Base-by-base conservation (phyloP, 1,140 invertebrate genomes). In the Hycleus cichorii region DNA sequence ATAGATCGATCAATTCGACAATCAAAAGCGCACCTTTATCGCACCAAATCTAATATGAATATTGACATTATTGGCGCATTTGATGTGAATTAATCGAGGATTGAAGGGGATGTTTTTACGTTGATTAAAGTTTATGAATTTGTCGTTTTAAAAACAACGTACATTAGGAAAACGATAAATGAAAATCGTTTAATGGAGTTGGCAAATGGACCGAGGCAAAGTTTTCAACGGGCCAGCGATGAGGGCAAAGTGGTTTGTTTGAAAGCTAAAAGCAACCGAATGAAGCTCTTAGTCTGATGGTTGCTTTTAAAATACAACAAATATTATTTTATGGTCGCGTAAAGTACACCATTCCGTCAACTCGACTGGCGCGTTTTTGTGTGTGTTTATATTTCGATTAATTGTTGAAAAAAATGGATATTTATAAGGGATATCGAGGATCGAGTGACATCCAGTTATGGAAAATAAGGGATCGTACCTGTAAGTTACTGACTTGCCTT, bases 401-500 rank as follows among this genome's bases (percentile, higher is more conserved):
- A 42, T 2, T 39, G 10, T 39, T 39, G 39, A 7, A 32, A 32
- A 32, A 32, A 32, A 32, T 5, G 32, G 32, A 32, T 32, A 32
- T 32, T 32, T 32, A 32, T 32, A 32, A 5, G 32, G 7, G 4
- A 32, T 32, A 32, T 4, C 4, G 32, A 32, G 4, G 32, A 7
- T 32, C 4, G 7, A 32, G 32, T 32, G 32, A 32, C 32, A 39
- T 42, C 43, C 39, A 52, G 25, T 25, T 45, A 38, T 46, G 51
- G 51, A 53, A 32, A 7, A 7, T 42, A 4, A 8, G 52, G 43
- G 45, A 47, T 58, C 65, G 54, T 78, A 88, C 86, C 83, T 81
- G 83, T 73, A 88, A 77, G 71, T 85, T 85, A 74, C 82, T 87
- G 71, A 90, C 87, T 80, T 93, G 90, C 74, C 88, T 80, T 75